A percentile compares a stretch with the other conserved stretches of the same genome.
phyloP scores from a whole-genome alignment of 2,888 invertebrate species.

The Lobophora halterata region DNA sequence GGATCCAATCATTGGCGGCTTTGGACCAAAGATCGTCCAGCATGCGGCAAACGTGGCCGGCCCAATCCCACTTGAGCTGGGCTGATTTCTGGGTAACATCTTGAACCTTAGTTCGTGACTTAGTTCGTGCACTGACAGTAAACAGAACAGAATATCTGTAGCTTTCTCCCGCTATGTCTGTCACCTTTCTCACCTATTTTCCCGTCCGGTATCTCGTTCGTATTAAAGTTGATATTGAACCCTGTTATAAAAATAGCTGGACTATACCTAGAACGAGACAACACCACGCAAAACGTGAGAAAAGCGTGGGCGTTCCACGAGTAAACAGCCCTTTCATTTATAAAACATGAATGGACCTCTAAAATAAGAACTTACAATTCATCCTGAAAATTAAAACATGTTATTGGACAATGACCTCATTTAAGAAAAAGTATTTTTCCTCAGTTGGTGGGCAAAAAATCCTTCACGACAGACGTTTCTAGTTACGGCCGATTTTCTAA shows the following conservation, averaged over 20 bases:
- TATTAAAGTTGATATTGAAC: slow-evolving; percentile 37
- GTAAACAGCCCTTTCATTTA: slow-evolving; percentile 47
- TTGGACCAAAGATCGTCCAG: too few relatives aligned
- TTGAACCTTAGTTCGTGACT: too few relatives aligned
- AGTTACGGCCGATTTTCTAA: not conserved
- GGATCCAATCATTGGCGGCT: too few relatives aligned
- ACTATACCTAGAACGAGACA: slow-evolving; percentile 31
- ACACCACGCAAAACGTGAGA: slow-evolving; percentile 35
- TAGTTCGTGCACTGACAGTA: too few relatives aligned
- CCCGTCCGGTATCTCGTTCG: slow-evolving; percentile 1
- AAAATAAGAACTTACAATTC: slow-evolving; percentile 21
- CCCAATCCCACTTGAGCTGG: too few relatives aligned
- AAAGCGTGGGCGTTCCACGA: slow-evolving; percentile 56
- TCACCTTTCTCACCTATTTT: slow-evolving; percentile 7
- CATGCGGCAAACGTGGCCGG: too few relatives aligned
- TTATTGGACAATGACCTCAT: too few relatives aligned
- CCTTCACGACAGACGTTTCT: too few relatives aligned
- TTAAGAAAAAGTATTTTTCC: too few relatives aligned
- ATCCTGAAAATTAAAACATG: not conserved
- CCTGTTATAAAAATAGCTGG: slow-evolving; percentile 46
- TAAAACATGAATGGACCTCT: slow-evolving; percentile 35
- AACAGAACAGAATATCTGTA: too few relatives aligned
- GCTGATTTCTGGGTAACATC: too few relatives aligned
- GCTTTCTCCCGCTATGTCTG: slow-evolving; percentile 1
- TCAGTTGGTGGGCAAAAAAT: too few relatives aligned